Percentiles rank a stretch among this genome's conserved stretches.
phyloP scores from a whole-genome alignment of 37 sponge, comb jelly and placozoan species.

The Hexactinellida sp. region DNA sequence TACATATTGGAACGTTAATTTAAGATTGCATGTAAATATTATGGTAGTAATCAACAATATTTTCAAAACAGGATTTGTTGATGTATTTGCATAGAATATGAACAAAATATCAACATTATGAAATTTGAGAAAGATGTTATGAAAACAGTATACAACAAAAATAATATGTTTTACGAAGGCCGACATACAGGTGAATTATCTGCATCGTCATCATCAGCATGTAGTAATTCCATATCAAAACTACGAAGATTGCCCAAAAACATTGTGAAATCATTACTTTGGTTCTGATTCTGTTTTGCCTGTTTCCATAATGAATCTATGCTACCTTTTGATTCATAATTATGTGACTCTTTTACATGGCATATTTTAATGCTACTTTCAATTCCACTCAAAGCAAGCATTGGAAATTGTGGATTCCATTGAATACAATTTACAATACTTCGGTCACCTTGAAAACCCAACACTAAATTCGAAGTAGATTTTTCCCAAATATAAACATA shows the following conservation, averaged over 20 bases:
- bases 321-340: background rate
- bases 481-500: slow-evolving; percentile 84
- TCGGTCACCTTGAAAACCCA: slow-evolving; percentile 49
- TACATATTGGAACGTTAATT: no score
- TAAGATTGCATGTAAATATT: no score
- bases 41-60: no score
- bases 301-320: background rate
- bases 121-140: background rate
- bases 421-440: slow-evolving; percentile 81
- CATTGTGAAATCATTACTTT: background rate
- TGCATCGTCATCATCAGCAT: background rate
- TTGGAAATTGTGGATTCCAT: slow-evolving; percentile 46
- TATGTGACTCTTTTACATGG: background rate
- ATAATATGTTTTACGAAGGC: background rate
- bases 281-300: background rate
- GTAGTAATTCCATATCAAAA: slow-evolving; percentile 8
- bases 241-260: background rate
- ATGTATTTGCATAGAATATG: background rate
- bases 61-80: no score
- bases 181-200: background rate
- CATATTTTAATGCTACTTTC: slow-evolving; percentile 62
- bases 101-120: background rate
- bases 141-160: background rate
- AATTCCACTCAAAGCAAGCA: slow-evolving; percentile 79
- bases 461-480: slow-evolving; percentile 41